Base-by-base conservation (phyloP, 2,888 invertebrate genomes). In the Netelia melanura region DNA sequence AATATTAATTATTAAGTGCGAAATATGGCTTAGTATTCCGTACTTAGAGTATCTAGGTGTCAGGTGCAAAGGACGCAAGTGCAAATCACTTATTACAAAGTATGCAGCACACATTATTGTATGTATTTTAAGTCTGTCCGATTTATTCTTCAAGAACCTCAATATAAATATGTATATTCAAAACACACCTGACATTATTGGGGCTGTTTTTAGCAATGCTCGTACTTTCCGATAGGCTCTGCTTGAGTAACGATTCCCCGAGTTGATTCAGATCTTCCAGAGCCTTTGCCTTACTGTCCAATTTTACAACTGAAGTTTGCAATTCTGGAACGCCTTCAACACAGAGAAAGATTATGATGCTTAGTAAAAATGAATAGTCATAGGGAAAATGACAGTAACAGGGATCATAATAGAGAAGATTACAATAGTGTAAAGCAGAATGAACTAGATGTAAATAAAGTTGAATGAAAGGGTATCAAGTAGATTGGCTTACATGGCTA, bases 221-320 rank as follows among this genome's bases (percentile, higher is more conserved):
- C 5, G 94, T 92, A 81, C 92, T 92, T 43, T 92, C 94, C 11
- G 62, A 94, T 92, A 91, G 94, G 84, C 96, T 96, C 91, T 96
- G 95, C 91, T 97, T 97, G 78, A 98, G 94, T 68, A 98, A 94
- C 89, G 96, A 95, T 92, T 98, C 97, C 52, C 98, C 97, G n/a
- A 98, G 94, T 44, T 96, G 96, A 93, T 98, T 98, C 85, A 98
- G 93, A 90, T 97, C 97, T 90, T 97, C 96, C 92, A 97, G 94
- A 9, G 96, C 97, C 91, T 94, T 95, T 30, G 94, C 90, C 91
- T 95, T 95, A 84, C 92, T 93, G 56, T 93, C 92, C 86, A 93
- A 91, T 83, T 92, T 92, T 38, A 86, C 85, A 10, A 88, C 58
- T 23, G 83, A 81, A 67, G 72, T 88, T n/a, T 84, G 62, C 25